Evolutionary conservation across 2,113 vertebrate genomes (phyloP).

Genomic region (Mobula birostris): DNA sequence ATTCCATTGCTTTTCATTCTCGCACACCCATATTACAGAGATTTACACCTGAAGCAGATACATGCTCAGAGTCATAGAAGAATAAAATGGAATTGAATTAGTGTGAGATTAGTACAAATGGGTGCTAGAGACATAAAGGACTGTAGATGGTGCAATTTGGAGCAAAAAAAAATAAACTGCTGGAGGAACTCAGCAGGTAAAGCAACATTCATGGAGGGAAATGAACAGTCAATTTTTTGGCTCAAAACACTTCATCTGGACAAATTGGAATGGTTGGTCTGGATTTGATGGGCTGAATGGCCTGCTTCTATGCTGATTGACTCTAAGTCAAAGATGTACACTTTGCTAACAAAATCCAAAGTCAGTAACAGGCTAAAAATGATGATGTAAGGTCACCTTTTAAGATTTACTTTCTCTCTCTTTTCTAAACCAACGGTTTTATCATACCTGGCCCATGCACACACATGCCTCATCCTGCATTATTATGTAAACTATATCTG

Average conservation of each 20-base stretch:
- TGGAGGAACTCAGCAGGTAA: too few relatives aligned
- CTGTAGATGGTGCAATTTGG: too few relatives aligned
- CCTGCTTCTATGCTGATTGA: too few relatives aligned
- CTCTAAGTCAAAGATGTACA: neutral
- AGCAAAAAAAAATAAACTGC: too few relatives aligned
- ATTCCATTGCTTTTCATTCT: neutral
- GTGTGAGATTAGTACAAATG: too few relatives aligned
- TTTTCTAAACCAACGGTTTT: neutral
- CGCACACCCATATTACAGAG: neutral
- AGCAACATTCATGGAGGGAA: too few relatives aligned
- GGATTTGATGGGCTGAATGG: too few relatives aligned
- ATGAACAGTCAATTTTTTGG: too few relatives aligned
- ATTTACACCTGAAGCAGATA: neutral
- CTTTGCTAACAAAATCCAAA: neutral
- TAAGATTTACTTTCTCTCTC: neutral
- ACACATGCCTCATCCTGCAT: neutral
- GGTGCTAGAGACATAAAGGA: too few relatives aligned
- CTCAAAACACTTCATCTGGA: too few relatives aligned
- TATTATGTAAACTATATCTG: neutral
- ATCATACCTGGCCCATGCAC: neutral
- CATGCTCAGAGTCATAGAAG: neutral
- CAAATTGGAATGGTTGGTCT: too few relatives aligned
- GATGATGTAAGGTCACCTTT: neutral
- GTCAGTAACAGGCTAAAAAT: neutral
- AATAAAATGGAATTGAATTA: too few relatives aligned